Base-by-base conservation (phyloP, 2,888 invertebrate species). In the Nineta flava region DNA sequence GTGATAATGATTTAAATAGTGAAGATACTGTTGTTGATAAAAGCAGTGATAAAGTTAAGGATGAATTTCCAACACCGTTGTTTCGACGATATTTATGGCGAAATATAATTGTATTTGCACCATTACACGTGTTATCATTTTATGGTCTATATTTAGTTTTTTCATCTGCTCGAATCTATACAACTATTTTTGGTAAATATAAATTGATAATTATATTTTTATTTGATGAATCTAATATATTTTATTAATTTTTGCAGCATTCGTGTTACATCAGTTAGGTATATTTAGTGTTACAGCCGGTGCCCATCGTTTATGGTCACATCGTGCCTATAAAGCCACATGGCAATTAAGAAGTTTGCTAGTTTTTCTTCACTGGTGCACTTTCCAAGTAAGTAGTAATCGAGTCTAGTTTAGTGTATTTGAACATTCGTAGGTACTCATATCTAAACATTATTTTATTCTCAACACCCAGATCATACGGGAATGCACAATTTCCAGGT, bases 281-380 rank as follows among this genome's bases (percentile, higher is more conserved):
- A 35, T 19, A 15, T 15, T 91, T 64, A 95, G 96, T 0, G 83
- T 95, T 47, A 96, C 96, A 2, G 94, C 87, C 0, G 96, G 96
- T 3, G 92, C 91, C 0, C 97, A 97, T 64, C 75, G 96, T 56
- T 73, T 95, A 12, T 97, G 94, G 93, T 81, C 93, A 1, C 97
- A 97, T 67, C 76, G 83, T 58, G 72, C 91, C 2, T 97, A 93
- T 68, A 95, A 93, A 67, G 96, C 95, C 1, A 84, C 78, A 57
- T 74, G 84, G 70, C 94, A 90, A 0, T 68, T 95, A 52, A 76
- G 91, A 52, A 61, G 91, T 2, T 68, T 92, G 52, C 71, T 97
- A 12, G 83, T 86, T 60, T 54, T 88, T 45, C 76, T 83, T 59
- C 90, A 94, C 65, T 85, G 88, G 2, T 71, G 86, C 59, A 87